phyloP scores from a whole-genome alignment of 2,797 vertebrate species.

The Nasua narica region DNA sequence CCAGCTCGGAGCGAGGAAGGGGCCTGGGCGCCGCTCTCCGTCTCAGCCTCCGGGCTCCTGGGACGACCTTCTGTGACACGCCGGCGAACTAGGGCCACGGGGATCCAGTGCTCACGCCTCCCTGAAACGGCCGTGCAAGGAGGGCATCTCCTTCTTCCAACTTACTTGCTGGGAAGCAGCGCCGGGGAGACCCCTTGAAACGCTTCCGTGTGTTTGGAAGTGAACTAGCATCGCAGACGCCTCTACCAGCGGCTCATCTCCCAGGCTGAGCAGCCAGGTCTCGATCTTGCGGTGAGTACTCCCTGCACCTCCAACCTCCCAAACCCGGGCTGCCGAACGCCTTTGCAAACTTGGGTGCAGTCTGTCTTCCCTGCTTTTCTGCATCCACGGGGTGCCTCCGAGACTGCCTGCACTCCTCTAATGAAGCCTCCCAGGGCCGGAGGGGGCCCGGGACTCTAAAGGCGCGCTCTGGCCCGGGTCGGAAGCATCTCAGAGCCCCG shows the following conservation, averaged over 20 bases:
- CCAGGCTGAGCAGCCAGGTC: background rate
- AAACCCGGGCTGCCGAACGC: background rate
- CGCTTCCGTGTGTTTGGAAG: background rate
- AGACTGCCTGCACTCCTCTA: constrained; percentile 36
- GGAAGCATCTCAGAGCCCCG: background rate
- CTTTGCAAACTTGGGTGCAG: background rate
- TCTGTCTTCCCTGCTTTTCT: background rate
- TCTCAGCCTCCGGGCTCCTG: background rate
- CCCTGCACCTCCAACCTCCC: background rate
- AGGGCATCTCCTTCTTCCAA: background rate
- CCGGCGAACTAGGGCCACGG: background rate
- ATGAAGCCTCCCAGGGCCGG: background rate
- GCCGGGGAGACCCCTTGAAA: background rate
- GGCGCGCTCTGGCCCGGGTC: background rate
- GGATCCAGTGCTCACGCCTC: background rate
- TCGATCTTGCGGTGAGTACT: background rate
- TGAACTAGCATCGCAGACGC: background rate
- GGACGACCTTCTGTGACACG: background rate
- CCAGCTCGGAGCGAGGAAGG: background rate
- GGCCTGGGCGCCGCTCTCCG: background rate
- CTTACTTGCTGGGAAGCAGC: background rate
- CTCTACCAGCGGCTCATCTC: background rate
- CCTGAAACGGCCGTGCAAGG: background rate
- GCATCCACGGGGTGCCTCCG: background rate
- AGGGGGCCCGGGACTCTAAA: background rate